These are phyloP conservation scores for Oryzias celebensis DNA, from an alignment of 2,113 vertebrate genomes.

Conservation along the genomic window DNA sequence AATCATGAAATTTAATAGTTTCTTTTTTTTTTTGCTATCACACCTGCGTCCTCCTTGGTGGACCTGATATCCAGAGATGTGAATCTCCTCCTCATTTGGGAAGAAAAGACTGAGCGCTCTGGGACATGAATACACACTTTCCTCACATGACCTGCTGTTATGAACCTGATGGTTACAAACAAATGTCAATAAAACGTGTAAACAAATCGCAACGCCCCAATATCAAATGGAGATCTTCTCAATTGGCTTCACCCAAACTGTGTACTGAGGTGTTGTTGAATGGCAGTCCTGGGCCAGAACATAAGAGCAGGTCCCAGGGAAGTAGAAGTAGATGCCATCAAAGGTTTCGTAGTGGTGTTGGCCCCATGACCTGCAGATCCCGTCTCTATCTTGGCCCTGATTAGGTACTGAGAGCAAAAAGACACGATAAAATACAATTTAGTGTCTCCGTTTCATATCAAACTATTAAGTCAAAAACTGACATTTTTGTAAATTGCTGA, in stretches of 20 bases:
- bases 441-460: slow-evolving; percentile 11
- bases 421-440: slow-evolving; percentile 2
- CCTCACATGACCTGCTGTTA: slow-evolving; percentile 87
- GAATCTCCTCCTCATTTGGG: slow-evolving; percentile 92
- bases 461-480: slow-evolving; percentile 8
- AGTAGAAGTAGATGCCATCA: slow-evolving; percentile 97
- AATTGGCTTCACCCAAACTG: slow-evolving; percentile 88
- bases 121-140: slow-evolving; percentile 87
- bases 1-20: not conserved
- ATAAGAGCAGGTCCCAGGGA: slow-evolving; percentile 95
- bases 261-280: slow-evolving; percentile 86
- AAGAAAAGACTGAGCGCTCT: slow-evolving; percentile 93
- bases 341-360: slow-evolving; percentile 98
- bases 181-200: not conserved
- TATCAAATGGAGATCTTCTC: too few species aligned
- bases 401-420: slow-evolving; percentile 86
- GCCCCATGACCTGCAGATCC: slow-evolving; percentile 96
- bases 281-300: slow-evolving; percentile 95
- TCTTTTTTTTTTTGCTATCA: not conserved
- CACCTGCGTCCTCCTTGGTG: slow-evolving; percentile 88
- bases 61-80: slow-evolving; percentile 90
- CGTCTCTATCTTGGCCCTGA: slow-evolving; percentile 89
- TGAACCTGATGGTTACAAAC: slow-evolving; percentile 80
- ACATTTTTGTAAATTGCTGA: not conserved
- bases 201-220: too few species aligned